These are phyloP conservation scores for Tylochromis polylepis DNA, from an alignment of 2,113 vertebrate species.

Conservation along the genomic window DNA sequence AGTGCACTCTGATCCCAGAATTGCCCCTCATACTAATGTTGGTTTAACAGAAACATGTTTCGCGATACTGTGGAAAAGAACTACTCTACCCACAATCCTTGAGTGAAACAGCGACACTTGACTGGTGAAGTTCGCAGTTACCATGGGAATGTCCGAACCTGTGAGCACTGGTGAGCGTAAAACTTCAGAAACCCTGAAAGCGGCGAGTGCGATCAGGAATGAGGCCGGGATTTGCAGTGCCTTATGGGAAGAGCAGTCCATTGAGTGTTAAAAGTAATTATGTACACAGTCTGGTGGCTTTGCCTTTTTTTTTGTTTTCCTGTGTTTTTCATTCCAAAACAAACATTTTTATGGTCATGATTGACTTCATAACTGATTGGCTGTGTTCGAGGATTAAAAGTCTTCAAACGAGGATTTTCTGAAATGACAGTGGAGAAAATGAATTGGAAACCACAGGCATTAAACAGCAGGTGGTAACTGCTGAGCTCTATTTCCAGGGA, in stretches of 20 bases:
- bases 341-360: background rate
- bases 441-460: background rate
- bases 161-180: background rate
- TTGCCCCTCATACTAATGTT: background rate
- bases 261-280: background rate
- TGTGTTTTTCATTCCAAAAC: background rate
- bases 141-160: background rate
- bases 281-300: background rate
- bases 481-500: background rate
- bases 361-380: background rate
- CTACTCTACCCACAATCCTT: background rate
- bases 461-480: background rate
- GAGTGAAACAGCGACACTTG: background rate
- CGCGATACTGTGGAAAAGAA: background rate
- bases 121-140: background rate
- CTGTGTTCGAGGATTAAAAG: background rate
- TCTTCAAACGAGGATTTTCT: background rate
- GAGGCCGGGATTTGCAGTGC: background rate
- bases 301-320: background rate
- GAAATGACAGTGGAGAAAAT: background rate
- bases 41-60: background rate
- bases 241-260: background rate
- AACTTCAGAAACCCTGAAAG: background rate
- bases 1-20: background rate
- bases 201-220: background rate